Conservation (phyloP, 2,797 vertebrate genomes). For the Karalla daura region DNA sequence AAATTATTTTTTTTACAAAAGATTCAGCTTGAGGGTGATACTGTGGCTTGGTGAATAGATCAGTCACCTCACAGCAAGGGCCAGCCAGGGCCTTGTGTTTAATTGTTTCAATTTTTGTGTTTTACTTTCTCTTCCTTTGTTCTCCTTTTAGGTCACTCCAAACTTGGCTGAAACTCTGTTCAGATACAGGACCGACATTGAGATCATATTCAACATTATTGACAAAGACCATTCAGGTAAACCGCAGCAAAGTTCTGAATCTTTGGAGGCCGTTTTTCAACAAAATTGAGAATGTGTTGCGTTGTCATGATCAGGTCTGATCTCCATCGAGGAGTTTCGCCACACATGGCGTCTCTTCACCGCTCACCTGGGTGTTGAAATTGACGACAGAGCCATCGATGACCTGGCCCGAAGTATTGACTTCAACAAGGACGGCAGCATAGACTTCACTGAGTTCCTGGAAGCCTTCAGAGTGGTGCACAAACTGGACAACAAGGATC, state of each 20-base stretch:
- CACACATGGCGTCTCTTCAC: conserved; percentile 94
- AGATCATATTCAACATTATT: conserved; percentile 96
- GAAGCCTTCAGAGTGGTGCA: conserved; percentile 95
- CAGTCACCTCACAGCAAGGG: too few species aligned
- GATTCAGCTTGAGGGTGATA: too few species aligned
- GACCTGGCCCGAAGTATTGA: conserved; percentile 92
- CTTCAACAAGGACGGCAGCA: conserved; percentile 95
- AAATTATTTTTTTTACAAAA: too few species aligned
- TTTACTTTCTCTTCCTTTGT: background rate
- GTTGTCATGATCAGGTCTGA: conserved; percentile 84
- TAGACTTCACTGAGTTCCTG: conserved; percentile 97
- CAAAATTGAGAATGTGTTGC: background rate
- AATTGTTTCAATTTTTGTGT: background rate
- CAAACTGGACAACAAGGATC: conserved; percentile 86
- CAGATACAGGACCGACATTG: conserved; percentile 92
- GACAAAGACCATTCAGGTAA: conserved; percentile 96
- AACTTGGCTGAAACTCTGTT: conserved; percentile 91
- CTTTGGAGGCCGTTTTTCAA: background rate
- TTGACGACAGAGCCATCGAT: conserved; percentile 85
- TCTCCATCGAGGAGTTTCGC: conserved; percentile 94
- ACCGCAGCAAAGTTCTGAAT: background rate
- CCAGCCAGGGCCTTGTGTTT: too few species aligned
- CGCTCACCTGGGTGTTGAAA: conserved; percentile 86
- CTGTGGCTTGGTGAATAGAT: too few species aligned
- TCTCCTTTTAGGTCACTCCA: conserved; percentile 84